Evolutionary conservation across 2,113 vertebrate genomes (phyloP).

Genomic region (Psilopogon haemacephalus): DNA sequence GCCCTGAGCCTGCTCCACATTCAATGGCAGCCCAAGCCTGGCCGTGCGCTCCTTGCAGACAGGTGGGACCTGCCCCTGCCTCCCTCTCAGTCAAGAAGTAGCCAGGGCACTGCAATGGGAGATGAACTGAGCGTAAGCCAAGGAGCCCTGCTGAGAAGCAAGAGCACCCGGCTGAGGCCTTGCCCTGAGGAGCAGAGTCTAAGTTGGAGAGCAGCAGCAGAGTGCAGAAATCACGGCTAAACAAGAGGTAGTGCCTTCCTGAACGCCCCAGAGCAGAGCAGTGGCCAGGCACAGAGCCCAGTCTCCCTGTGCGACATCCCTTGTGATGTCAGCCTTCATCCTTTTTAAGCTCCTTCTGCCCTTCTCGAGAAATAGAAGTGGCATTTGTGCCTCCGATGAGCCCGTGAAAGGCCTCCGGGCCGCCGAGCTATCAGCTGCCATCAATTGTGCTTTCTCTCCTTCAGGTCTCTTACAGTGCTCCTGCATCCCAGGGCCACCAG

Average conservation of each 20-base stretch:
- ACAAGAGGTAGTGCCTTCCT: fast-evolving
- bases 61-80: background rate
- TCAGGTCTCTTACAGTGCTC: background rate
- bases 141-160: background rate
- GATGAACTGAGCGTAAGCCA: background rate
- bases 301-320: background rate
- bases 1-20: background rate
- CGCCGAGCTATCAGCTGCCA: background rate
- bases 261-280: background rate
- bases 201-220: background rate
- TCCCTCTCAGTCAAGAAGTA: background rate
- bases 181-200: background rate
- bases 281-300: background rate
- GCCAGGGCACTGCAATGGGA: fast-evolving
- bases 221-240: background rate
- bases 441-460: background rate
- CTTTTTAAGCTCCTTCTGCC: background rate
- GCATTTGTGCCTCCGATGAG: background rate
- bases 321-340: slow-evolving; percentile 2
- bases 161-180: background rate
- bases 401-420: slow-evolving; percentile 2
- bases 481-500: background rate
- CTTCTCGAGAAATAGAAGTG: slow-evolving; percentile 19
- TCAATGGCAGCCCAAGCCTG: background rate
- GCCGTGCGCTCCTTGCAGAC: background rate